phyloP scores from a whole-genome alignment of 1,140 invertebrate genomes.

The Cydia pomonella region DNA sequence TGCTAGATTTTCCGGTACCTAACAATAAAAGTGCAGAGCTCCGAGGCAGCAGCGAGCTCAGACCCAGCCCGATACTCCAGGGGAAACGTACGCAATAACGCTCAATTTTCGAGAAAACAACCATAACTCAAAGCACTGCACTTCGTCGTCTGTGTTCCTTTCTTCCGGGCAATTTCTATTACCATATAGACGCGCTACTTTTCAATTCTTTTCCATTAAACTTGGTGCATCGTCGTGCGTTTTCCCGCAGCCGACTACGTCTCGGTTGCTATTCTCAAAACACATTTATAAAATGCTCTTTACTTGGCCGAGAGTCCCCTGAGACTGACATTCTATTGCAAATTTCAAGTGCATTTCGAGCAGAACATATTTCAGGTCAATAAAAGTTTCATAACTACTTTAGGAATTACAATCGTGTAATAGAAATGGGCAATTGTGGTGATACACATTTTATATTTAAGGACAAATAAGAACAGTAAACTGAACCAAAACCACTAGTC shows the following conservation, averaged over 20 bases:
- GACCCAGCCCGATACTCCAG: conserved; percentile 44
- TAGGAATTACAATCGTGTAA: conserved; percentile 44
- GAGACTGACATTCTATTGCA: conserved; percentile 71
- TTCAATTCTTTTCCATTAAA: conserved; percentile 81
- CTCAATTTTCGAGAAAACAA: conserved; percentile 78
- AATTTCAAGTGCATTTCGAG: conserved; percentile 71
- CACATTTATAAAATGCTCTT: conserved; percentile 79
- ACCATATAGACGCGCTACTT: conserved; percentile 80
- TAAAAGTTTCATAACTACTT: conserved; percentile 57
- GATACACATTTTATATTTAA: not conserved
- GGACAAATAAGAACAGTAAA: not conserved
- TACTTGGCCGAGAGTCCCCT: conserved; percentile 67
- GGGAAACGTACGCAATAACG: conserved; percentile 65
- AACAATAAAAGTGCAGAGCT: conserved; percentile 54
- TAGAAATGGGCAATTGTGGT: conserved; percentile 4
- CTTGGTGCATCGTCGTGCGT: conserved; percentile 75
- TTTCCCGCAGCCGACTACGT: conserved; percentile 58
- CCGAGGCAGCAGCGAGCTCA: conserved; percentile 40
- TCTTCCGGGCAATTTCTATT: conserved; percentile 80
- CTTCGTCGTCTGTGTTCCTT: conserved; percentile 75
- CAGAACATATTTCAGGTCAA: conserved; percentile 63
- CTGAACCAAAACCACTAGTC: too few species aligned
- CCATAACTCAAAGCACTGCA: conserved; percentile 75
- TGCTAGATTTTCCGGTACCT: conserved; percentile 57
- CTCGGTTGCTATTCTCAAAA: conserved; percentile 68